Evolutionary conservation across 2,888 invertebrate species (phyloP).

Genomic region (Boloria selene): DNA sequence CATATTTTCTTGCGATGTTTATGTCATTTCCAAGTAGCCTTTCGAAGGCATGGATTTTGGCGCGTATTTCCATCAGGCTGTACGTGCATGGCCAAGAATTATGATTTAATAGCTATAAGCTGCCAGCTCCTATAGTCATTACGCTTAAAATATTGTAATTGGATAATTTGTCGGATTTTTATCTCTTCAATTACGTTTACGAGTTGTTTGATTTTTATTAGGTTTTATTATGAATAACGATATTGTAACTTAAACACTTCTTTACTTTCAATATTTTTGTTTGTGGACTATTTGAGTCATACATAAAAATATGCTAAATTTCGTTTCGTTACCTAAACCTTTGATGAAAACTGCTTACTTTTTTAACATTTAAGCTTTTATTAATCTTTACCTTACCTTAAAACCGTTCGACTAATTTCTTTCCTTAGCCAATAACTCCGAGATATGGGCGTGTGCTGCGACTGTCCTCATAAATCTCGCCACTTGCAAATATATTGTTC

Average conservation of each 20-base stretch:
- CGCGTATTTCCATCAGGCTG: conserved; percentile 27
- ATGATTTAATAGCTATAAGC: conserved; percentile 59
- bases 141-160: conserved; percentile 62
- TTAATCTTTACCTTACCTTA: conserved; percentile 1
- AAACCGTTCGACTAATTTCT: conserved; percentile 40
- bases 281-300: no score
- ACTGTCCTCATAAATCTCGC: conserved; percentile 68
- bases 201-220: conserved; percentile 25
- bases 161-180: conserved; percentile 63
- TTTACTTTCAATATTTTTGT: no score
- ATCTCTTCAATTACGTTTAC: conserved; percentile 55
- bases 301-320: neutral
- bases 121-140: conserved; percentile 58
- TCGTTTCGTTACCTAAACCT: neutral
- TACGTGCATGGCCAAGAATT: conserved; percentile 42
- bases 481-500: conserved; percentile 63
- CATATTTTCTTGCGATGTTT: conserved; percentile 50
- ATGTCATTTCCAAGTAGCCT: conserved; percentile 46
- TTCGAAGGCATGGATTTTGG: conserved; percentile 50
- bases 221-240: neutral
- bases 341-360: neutral
- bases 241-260: no score
- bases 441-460: conserved; percentile 52
- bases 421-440: conserved; percentile 37
- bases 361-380: neutral